Evolutionary conservation across 2,113 vertebrate genomes (phyloP), one percentile per base, ranked within the genome.

Genomic region (Polypterus senegalus): DNA sequence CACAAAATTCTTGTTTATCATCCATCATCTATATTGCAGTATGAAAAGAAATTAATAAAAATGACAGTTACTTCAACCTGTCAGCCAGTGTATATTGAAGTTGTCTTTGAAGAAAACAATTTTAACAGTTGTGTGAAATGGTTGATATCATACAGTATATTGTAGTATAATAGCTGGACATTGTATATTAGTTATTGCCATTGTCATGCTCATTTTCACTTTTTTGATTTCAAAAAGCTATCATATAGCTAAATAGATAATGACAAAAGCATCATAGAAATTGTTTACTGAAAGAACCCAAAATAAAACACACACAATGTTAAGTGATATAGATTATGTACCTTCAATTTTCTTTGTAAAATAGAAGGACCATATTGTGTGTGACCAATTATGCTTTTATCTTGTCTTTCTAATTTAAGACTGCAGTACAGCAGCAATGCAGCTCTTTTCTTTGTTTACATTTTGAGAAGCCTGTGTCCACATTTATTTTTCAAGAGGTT

Each of bases 281-380:
- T 1, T 0, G 0, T 44, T 53, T 6, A 6, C n/a, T 4, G 1
- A 54, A 0, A 11, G 54, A 49, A 46, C 49, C 0, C 0, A 3
- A 51, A 1, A 0, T 54, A 11, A 56, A 55, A 49, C 0, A 45
- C 9, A 10, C 62, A 61, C 5, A 1, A 5, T 45, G 3, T 6
- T 58, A 44, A 47, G 49, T 9, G 44, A 49, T 9, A 58, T 58
- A 44, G 46, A 45, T 9, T 57, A 63, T 57, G 46, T 63, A 57
- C 47, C 49, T 49, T 58, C 57, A 58, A 10, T 58, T 58, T 48
- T 45, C 59, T 58, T 48, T 48, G 47, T 43, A 58, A 27, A 11
- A 46, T 10, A 58, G 59, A 55, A 51, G 56, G 48, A 52, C 56
- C 47, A 58, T 48, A 58, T 63, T 49, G 57, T 52, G 57, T 63